Percentiles rank a stretch among this genome's conserved stretches.
phyloP scores from a whole-genome alignment of 2,113 vertebrate genomes.

The Sitta europaea region DNA sequence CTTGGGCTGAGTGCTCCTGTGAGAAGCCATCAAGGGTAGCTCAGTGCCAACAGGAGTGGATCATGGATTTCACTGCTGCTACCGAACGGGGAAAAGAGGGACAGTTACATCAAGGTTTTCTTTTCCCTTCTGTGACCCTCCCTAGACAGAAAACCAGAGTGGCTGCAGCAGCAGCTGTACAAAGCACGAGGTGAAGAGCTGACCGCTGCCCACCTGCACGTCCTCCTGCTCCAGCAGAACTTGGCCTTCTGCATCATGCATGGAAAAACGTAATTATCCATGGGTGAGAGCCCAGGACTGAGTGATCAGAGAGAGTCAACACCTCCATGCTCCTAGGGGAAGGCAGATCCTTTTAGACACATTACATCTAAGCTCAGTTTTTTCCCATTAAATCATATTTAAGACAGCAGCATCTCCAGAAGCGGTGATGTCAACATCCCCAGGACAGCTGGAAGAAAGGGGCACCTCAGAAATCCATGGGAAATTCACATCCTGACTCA shows the following conservation, averaged over 20 bases:
- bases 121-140: not conserved
- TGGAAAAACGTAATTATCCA: not conserved
- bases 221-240: slow-evolving; percentile 5
- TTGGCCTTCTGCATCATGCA: not conserved
- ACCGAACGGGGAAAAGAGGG: not conserved
- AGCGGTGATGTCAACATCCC: not conserved
- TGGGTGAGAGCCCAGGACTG: slow-evolving; percentile 39
- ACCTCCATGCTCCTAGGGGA: not conserved
- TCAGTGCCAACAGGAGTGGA: not conserved
- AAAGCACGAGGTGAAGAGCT: not conserved
- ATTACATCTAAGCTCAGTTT: not conserved
- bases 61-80: slow-evolving; percentile 2
- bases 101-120: not conserved
- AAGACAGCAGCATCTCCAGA: not conserved
- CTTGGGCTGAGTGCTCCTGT: not conserved
- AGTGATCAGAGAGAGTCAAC: slow-evolving; percentile 32
- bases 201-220: slow-evolving; percentile 34
- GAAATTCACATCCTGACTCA: not conserved
- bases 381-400: not conserved
- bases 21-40: not conserved
- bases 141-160: not conserved
- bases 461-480: not conserved
- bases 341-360: not conserved
- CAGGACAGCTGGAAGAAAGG: not conserved
- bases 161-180: slow-evolving; percentile 15